A percentile compares a stretch with the other conserved stretches of the same genome.
Conservation (phyloP, 2,797 vertebrate genomes). For the Arrhamphus sclerolepis region DNA sequence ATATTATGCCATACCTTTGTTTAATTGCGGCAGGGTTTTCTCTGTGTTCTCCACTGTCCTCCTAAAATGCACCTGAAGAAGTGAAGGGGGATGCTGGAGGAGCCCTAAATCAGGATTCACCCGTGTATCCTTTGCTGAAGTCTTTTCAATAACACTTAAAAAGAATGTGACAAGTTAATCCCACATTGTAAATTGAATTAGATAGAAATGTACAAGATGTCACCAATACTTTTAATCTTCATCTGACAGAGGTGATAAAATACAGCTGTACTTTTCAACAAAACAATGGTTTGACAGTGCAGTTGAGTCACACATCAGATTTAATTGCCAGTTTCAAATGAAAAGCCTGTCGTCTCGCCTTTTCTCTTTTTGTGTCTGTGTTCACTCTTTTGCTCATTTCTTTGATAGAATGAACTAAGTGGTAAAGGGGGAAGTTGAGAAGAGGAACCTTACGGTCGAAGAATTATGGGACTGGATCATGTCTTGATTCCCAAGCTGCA, state of each 20-base stretch:
- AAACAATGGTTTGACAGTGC: not conserved
- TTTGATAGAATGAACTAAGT: not conserved
- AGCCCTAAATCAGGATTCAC: too few relatives aligned
- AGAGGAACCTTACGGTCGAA: not conserved
- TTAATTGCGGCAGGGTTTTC: too few relatives aligned
- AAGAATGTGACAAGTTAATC: not conserved
- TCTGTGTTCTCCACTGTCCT: too few relatives aligned
- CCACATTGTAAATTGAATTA: not conserved
- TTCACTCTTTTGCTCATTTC: not conserved
- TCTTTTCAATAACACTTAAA: not conserved
- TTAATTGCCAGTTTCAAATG: too few relatives aligned
- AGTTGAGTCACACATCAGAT: not conserved
- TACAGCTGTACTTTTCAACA: not conserved
- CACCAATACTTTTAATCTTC: not conserved
- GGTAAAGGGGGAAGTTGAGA: not conserved
- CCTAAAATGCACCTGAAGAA: too few relatives aligned
- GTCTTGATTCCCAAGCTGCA: not conserved
- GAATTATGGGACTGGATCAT: not conserved
- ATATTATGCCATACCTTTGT: too few relatives aligned
- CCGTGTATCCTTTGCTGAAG: too few relatives aligned
- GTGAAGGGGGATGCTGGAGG: too few relatives aligned
- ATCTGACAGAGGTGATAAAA: not conserved
- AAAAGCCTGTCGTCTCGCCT: not conserved
- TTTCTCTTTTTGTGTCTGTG: too few relatives aligned
- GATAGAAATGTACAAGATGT: not conserved